These are phyloP conservation scores for Pristionchus pacificus DNA, from an alignment of 1,140 invertebrate genomes.

Conservation along the genomic window DNA sequence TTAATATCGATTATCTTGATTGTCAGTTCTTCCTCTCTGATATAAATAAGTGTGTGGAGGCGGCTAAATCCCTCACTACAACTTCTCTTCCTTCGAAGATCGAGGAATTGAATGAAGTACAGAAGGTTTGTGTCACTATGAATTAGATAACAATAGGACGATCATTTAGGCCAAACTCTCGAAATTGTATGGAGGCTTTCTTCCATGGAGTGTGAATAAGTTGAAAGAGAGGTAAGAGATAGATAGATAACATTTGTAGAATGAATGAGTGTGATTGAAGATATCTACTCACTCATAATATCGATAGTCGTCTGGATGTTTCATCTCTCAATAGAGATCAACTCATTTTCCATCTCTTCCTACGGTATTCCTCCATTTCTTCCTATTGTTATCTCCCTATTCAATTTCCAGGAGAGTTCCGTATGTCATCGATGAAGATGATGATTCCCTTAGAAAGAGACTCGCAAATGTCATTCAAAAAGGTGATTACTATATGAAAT, in stretches of 20 bases:
- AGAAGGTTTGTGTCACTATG: too few species aligned
- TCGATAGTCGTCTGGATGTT: not conserved
- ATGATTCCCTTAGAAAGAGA: not conserved
- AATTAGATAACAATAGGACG: too few species aligned
- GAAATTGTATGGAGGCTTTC: too few species aligned
- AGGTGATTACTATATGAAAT: too few species aligned
- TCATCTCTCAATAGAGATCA: not conserved
- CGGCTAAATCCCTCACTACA: slow-evolving; percentile 17
- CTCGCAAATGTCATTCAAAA: not conserved
- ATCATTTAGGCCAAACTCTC: too few species aligned
- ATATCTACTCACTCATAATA: not conserved
- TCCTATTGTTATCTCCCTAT: not conserved
- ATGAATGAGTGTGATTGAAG: not conserved
- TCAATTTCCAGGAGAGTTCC: not conserved
- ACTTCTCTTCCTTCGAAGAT: too few species aligned
- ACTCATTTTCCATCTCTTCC: not conserved
- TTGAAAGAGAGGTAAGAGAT: not conserved
- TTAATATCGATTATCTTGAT: too few species aligned
- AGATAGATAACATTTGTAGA: not conserved
- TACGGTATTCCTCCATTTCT: not conserved
- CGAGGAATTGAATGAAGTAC: too few species aligned
- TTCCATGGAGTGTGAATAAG: not conserved
- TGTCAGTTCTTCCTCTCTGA: slow-evolving; percentile 30
- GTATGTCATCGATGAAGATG: not conserved
- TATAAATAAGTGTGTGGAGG: slow-evolving; percentile 13